Conservation (phyloP, 1,140 invertebrate genomes). For the Psilanteris sp. region DNA sequence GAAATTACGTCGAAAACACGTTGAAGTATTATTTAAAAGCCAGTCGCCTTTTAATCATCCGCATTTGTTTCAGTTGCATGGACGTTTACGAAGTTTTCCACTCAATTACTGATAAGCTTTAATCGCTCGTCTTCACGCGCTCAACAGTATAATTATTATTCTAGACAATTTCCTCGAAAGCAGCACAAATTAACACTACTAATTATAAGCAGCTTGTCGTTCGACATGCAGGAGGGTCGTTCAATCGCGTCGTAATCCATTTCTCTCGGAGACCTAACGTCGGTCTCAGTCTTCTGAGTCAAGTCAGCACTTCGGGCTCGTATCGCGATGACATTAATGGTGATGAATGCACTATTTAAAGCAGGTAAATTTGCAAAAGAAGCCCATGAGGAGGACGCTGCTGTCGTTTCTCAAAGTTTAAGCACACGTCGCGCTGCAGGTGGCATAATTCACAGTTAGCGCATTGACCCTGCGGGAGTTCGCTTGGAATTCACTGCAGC, state of each 20-base stretch:
- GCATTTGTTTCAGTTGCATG: conserved; percentile 48
- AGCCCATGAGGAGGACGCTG: conserved; percentile 29
- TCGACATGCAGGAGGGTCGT: conserved; percentile 59
- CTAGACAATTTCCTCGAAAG: conserved; percentile 63
- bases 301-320: conserved; percentile 52
- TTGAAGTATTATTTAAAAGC: conserved; percentile 34
- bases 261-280: conserved; percentile 16
- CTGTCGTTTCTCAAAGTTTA: conserved; percentile 60
- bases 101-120: conserved; percentile 64
- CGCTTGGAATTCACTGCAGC: conserved; percentile 54
- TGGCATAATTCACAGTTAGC: conserved; percentile 62
- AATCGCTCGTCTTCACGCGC: conserved; percentile 48
- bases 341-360: conserved; percentile 64
- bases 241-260: conserved; percentile 60
- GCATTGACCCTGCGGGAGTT: conserved; percentile 61
- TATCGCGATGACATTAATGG: conserved; percentile 62
- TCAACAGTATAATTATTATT: conserved; percentile 58
- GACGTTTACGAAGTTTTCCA: conserved; percentile 57
- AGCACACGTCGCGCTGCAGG: conserved; percentile 61
- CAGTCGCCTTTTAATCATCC: conserved; percentile 32
- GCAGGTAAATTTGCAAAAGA: conserved; percentile 57
- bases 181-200: conserved; percentile 61
- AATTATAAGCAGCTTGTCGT: conserved; percentile 65
- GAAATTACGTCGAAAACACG: too few species aligned
- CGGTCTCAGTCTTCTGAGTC: conserved; percentile 40